Percentiles rank a stretch among this genome's conserved stretches.
Evolutionary conservation across 2,888 invertebrate species (phyloP).

Genomic region (Ecliptopera silaceata): DNA sequence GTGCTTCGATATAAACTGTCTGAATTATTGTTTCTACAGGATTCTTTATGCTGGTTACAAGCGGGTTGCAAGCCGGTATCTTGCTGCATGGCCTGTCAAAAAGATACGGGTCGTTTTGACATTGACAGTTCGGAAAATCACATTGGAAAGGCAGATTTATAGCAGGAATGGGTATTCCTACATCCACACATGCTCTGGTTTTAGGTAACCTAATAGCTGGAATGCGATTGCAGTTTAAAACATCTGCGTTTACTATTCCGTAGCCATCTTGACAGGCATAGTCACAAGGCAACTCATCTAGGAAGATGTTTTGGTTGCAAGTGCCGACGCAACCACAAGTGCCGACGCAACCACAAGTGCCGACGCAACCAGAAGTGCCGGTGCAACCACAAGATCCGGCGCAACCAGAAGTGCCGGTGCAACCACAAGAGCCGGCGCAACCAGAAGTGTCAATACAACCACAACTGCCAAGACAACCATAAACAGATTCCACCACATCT

Average conservation of each 20-base stretch:
- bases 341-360: neutral
- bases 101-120: constrained; percentile 16
- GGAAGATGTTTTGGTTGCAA: constrained; percentile 20
- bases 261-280: constrained; percentile 20
- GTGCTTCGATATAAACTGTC: constrained; percentile 5
- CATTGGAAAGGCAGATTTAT: constrained; percentile 13
- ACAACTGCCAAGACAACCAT: neutral
- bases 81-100: neutral
- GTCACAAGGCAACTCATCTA: constrained; percentile 26
- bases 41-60: constrained; percentile 4
- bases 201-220: constrained; percentile 24
- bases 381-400: constrained; percentile 5
- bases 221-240: constrained; percentile 15
- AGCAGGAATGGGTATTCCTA: constrained; percentile 4
- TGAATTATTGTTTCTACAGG: constrained; percentile 9
- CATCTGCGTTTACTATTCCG: constrained; percentile 18
- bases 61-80: neutral
- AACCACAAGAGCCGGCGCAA: constrained; percentile 6
- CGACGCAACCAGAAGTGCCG: too few relatives aligned
- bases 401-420: constrained; percentile 1
- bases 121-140: constrained; percentile 18
- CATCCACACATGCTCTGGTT: neutral
- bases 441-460: constrained; percentile 2
- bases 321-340: neutral
- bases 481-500: neutral